Evolutionary conservation across 2,888 invertebrate species (phyloP), one percentile per base, ranked within the genome.

Genomic region (Microplitis deprimator): DNA sequence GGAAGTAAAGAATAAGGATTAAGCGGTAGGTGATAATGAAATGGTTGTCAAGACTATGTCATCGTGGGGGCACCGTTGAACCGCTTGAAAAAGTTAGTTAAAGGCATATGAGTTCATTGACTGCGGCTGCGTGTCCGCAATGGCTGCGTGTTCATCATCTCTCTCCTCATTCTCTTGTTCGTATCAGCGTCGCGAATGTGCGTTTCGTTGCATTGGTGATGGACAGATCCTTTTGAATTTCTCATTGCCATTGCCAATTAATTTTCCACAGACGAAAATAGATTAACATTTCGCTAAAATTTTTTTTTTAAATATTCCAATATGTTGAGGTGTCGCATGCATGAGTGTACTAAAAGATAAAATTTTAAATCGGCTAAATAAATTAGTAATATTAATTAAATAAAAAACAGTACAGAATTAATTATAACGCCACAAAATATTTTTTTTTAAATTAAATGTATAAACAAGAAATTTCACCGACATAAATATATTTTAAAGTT

Each of bases 231-330:
- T 76, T 76, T 72, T 76, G 68, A 76, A 76, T 76, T 76, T 76
- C 76, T 76, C 72, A 76, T 73, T 77, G 72, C 77, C 77, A 77
- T 77, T 77, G 77, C 73, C 77, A 76, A 76, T 76, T 76, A 76
- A 77, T 77, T 77, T 77, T 77, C 73, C 68, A 62, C 68, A 59
- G 39, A 60, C 50, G 60, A 61, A 76, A 76, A 76, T 76, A 73
- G 72, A 65, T 59, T 29, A 13, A 38, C n/a, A 20, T 61, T 75
- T 68, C 69, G 6, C 40, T 50, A 69, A 50, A 29, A 29, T 29
- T 29, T 29, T 29, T 20, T 29, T 29, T 29, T 29, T 29, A 29
- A 29, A 4, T 4, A 29, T 29, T 29, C 2, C 29, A 29, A 29
- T 29, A 29, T 29, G 29, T 29, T 4, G 29, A 29, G 29, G 29